These are phyloP conservation scores for Morelia viridis DNA, from an alignment of 2,797 vertebrate species.

Conservation along the genomic window DNA sequence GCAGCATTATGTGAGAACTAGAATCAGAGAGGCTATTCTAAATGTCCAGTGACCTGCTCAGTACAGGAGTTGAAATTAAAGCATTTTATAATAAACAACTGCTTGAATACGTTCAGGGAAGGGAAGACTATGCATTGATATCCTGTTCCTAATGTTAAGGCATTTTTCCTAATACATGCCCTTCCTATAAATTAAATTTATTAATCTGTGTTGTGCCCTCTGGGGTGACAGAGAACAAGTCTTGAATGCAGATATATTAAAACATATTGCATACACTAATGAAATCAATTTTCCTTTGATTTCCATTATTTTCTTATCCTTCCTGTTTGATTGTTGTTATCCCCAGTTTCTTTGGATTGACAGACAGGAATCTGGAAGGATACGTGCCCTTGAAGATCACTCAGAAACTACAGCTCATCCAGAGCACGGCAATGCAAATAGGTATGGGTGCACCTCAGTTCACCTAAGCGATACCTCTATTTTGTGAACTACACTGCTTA, in stretches of 20 bases:
- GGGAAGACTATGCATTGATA: background rate
- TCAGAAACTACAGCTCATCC: no score
- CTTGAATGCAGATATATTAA: background rate
- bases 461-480: no score
- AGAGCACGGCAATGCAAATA: no score
- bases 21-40: background rate
- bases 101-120: background rate
- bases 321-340: background rate
- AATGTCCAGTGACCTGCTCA: background rate
- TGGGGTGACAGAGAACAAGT: background rate
- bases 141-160: background rate
- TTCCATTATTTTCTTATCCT: background rate
- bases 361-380: background rate
- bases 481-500: no score
- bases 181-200: background rate
- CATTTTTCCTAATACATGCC: background rate
- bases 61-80: background rate
- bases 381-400: no score
- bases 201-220: background rate
- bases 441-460: no score
- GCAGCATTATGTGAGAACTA: background rate
- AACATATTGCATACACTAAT: background rate
- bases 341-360: background rate
- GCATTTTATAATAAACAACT: background rate
- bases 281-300: background rate